Conservation (phyloP, 2,113 vertebrate genomes). For the Gracilinanus agilis region DNA sequence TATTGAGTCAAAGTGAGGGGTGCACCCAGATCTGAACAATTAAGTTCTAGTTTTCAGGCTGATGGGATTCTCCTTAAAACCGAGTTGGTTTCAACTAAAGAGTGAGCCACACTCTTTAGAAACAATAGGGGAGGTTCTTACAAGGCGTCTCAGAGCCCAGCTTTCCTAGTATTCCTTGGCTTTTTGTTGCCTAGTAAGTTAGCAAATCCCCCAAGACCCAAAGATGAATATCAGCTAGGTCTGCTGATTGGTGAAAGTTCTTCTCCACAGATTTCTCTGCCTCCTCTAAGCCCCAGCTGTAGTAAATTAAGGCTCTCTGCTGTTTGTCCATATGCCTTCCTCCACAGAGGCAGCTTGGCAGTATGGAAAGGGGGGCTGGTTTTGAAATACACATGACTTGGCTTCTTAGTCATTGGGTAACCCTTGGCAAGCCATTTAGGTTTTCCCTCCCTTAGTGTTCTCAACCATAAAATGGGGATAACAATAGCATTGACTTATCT, state of each 20-base stretch:
- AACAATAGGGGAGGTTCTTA: constrained; percentile 10
- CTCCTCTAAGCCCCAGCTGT: constrained; percentile 39
- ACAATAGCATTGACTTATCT: not conserved
- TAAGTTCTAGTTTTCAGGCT: constrained; percentile 49
- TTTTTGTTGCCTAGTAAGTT: constrained; percentile 31
- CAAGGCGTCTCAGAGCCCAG: constrained; percentile 37
- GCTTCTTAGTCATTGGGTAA: not conserved
- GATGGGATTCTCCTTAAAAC: constrained; percentile 53
- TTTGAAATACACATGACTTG: not conserved
- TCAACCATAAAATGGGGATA: not conserved
- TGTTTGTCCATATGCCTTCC: not conserved
- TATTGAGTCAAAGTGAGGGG: constrained; percentile 68
- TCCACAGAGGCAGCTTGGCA: not conserved
- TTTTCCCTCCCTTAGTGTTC: not conserved
- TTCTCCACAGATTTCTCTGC: not conserved
- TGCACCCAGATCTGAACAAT: constrained; percentile 58
- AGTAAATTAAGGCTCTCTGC: constrained; percentile 43
- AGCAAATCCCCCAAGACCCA: constrained; percentile 45
- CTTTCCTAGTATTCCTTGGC: constrained; percentile 23
- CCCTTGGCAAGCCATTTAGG: not conserved
- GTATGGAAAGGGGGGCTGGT: not conserved
- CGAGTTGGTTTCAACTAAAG: not conserved
- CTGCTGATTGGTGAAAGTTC: not conserved
- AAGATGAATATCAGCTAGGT: not conserved
- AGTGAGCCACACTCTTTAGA: constrained; percentile 52